Evolutionary conservation across 1,140 invertebrate species (phyloP), one percentile per base, ranked within the genome.

Genomic region (Subanguina moxae): DNA sequence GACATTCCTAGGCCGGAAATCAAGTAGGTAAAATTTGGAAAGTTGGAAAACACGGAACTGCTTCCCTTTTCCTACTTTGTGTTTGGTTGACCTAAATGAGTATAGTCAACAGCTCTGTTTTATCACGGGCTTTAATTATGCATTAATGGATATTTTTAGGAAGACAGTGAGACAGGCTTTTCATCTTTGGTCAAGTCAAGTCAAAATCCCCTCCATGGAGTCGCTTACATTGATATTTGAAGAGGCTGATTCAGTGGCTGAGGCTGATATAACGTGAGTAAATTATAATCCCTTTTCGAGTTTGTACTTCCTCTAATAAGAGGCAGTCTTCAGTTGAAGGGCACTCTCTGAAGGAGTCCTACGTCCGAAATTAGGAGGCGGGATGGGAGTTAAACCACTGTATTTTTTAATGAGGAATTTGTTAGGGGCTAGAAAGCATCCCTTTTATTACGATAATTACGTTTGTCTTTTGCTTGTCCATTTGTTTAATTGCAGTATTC

Each of bases 111-210:
- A n/a, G n/a, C n/a, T n/a, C n/a, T n/a, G n/a, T n/a, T n/a, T n/a
- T n/a, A n/a, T n/a, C n/a, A n/a, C n/a, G n/a, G n/a, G n/a, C n/a
- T n/a, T n/a, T n/a, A n/a, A n/a, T n/a, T n/a, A n/a, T n/a, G n/a
- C n/a, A n/a, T n/a, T n/a, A n/a, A n/a, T n/a, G n/a, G n/a, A n/a
- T n/a, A 45, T 52, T 78, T 76, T 57, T 58, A 77, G 75, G 59
- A 59, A 75, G 42, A 75, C 66, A 27, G 75, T 80, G n/a, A 64
- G 30, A 30, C 70, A 80, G 63, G 78, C 76, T 13, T 78, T 78
- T 61, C 56, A 66, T 48, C 52, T 78, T n/a, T 78, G 76, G 76
- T 77, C 77, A 32, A 57, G 61, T 19, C 77, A 78, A 64, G 68
- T 77, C 21, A 62, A 42, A 28, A 76, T 78, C 52, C 62, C 42